Evolutionary conservation across 2,888 invertebrate species (phyloP), one percentile per base, ranked within the genome.

Genomic region (Acleris laterana): DNA sequence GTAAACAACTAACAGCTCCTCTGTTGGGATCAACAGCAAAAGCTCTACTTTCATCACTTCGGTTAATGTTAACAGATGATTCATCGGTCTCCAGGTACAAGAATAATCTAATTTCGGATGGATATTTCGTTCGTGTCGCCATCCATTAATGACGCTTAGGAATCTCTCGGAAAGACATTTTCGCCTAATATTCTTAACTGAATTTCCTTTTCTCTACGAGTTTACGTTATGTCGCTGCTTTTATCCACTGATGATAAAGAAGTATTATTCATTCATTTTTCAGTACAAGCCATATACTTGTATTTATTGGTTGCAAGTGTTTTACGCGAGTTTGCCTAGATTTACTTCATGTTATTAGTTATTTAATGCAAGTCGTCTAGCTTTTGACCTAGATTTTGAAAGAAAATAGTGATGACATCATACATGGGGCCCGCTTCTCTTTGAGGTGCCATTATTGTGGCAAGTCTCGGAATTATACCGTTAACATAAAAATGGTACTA

Each of bases 31-130:
- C 16, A 46, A 3, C 46, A 16, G 46, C 17, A 17, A 38, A 38
- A 38, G 38, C 17, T 46, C n/a, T 46, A 46, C 46, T 46, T 46
- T 38, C 38, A 38, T 48, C 17, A 48, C 17, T 48, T 48, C 17
- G 17, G 17, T 48, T 48, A 48, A 48, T n/a, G 48, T n/a, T 48
- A 38, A 38, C 38, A 38, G 38, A 48, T 48, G 17, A 48, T 48
- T 17, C 17, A n/a, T 48, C n/a, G 48, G n/a, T 17, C 48, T 48
- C 48, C 48, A 48, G 17, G 48, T 48, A 17, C 7, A 48, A 17
- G 3, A 48, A 17, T 48, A 48, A 48, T 48, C 9, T 48, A 48
- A 17, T 48, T 17, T 48, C 0, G 17, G n/a, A 48, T 48, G 17
- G 17, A 4, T 11, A 38, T 13, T 38, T 38, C 38, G 38, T 38